phyloP scores from a whole-genome alignment of 2,113 vertebrate genomes.

The Pleuronectes platessa region DNA sequence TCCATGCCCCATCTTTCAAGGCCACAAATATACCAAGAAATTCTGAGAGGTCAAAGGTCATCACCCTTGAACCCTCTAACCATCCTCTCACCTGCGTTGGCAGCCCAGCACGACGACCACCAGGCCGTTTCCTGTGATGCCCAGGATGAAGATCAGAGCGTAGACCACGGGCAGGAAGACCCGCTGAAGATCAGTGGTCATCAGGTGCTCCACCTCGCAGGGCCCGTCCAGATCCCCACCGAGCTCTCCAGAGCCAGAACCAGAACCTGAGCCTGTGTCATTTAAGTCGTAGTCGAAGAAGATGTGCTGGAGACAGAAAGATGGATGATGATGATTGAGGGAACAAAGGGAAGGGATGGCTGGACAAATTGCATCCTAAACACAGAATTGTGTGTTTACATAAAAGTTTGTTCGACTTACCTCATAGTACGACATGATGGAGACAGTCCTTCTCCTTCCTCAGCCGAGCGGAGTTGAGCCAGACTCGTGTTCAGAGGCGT shows the following conservation, averaged over 20 bases:
- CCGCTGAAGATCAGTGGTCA: constrained; percentile 86
- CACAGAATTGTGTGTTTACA: neutral
- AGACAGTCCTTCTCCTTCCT: constrained; percentile 17
- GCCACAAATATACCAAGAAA: neutral
- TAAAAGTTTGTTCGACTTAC: constrained; percentile 53
- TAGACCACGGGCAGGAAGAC: constrained; percentile 94
- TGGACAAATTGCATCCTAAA: neutral
- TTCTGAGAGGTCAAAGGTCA: neutral
- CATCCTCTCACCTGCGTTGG: constrained; percentile 85
- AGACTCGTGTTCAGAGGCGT: neutral
- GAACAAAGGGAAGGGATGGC: neutral
- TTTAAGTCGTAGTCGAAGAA: constrained; percentile 66
- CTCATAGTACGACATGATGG: constrained; percentile 82
- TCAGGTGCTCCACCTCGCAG: constrained; percentile 83
- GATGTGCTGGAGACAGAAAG: constrained; percentile 70
- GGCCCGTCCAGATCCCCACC: constrained; percentile 83
- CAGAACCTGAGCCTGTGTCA: constrained; percentile 85
- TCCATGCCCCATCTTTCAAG: accelerated
- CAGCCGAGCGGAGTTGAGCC: constrained; percentile 19
- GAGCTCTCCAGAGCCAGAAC: constrained; percentile 85
- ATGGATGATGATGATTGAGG: neutral
- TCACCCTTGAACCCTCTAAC: accelerated
- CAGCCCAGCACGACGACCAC: constrained; percentile 97
- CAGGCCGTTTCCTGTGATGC: constrained; percentile 94
- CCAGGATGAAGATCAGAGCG: constrained; percentile 91